phyloP scores from a whole-genome alignment of 64 coral and sea anemone species.

The Actinia tenebrosa region DNA sequence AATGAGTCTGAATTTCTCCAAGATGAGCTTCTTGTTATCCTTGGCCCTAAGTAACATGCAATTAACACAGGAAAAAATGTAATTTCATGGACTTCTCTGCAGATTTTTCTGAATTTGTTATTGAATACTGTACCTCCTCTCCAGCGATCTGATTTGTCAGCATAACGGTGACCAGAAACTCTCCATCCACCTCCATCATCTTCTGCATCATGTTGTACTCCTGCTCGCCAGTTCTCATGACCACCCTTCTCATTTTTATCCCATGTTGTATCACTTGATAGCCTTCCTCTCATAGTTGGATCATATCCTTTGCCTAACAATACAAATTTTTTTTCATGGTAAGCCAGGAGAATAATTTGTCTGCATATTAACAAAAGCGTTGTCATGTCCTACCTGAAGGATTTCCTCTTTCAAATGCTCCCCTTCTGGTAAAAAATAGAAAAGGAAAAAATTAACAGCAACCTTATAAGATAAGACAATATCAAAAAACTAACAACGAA shows the following conservation, averaged over 20 bases:
- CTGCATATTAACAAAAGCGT: not conserved
- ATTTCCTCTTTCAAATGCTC: constrained; percentile 17
- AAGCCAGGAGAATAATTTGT: not conserved
- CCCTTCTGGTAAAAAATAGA: not conserved
- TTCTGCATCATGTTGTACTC: constrained; percentile 34
- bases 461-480: no score
- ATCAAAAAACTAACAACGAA: no score
- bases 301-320: constrained; percentile 75
- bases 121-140: constrained; percentile 24
- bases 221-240: constrained; percentile 70
- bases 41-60: constrained; percentile 1
- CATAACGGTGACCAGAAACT: constrained; percentile 62
- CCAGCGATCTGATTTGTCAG: constrained; percentile 79
- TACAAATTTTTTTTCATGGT: not conserved
- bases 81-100: not conserved
- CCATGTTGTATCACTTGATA: constrained; percentile 86
- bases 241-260: constrained; percentile 59
- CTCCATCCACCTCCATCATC: constrained; percentile 92
- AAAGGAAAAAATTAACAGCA: no score
- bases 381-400: not conserved
- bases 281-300: constrained; percentile 65
- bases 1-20: constrained; percentile 45
- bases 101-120: not conserved
- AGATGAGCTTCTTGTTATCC: constrained; percentile 21
- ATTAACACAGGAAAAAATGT: not conserved